Evolutionary conservation across 2,888 invertebrate genomes (phyloP).

Genomic region (Nudaria mundana): DNA sequence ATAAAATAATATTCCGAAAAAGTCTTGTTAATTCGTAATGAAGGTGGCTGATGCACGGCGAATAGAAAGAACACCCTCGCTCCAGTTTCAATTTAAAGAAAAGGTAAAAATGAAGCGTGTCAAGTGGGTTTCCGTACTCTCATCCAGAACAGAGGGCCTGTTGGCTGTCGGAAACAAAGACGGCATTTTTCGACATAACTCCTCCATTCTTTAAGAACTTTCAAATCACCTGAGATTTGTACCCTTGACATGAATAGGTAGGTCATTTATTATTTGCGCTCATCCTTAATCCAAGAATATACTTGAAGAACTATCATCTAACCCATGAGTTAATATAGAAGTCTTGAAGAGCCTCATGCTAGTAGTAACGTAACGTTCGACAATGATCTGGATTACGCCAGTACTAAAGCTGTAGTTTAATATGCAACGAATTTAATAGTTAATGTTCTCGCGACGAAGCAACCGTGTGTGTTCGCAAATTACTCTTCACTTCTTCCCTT

Average conservation of each 20-base stretch:
- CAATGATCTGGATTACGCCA: conserved; percentile 59
- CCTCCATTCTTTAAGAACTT: conserved; percentile 51
- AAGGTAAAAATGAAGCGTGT: conserved; percentile 76
- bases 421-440: conserved; percentile 81
- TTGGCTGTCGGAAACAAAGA: conserved; percentile 72
- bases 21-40: conserved; percentile 53
- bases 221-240: conserved; percentile 61
- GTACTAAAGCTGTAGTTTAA: conserved; percentile 67
- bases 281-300: neutral
- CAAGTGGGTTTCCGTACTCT: conserved; percentile 72
- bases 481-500: conserved; percentile 73
- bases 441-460: conserved; percentile 72
- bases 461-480: conserved; percentile 69
- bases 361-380: conserved; percentile 41
- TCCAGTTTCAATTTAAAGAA: conserved; percentile 69
- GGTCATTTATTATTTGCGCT: conserved; percentile 39
- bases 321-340: conserved; percentile 39
- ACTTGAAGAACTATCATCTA: conserved; percentile 12
- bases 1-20: conserved; percentile 37
- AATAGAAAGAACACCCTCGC: conserved; percentile 52
- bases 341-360: conserved; percentile 47
- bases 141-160: conserved; percentile 56
- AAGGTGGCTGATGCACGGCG: conserved; percentile 51
- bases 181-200: conserved; percentile 56
- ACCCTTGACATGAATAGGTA: conserved; percentile 45